Conservation (phyloP, 37 sponge, comb jelly and placozoan genomes). For the Halichondria panicea region DNA sequence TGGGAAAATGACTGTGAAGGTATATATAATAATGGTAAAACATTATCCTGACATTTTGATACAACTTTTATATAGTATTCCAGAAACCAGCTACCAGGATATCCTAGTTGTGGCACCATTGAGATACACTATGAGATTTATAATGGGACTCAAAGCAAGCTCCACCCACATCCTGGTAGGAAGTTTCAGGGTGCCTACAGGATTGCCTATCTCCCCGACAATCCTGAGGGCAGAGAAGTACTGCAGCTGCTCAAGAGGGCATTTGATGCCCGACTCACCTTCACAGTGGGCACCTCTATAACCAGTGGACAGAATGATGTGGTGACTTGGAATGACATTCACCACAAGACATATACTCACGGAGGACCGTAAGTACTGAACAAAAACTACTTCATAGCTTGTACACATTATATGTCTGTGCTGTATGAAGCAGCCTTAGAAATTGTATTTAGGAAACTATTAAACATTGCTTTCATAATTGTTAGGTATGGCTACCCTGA, state of each 20-base stretch:
- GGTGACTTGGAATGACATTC: conserved; percentile 80
- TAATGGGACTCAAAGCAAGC: conserved; percentile 46
- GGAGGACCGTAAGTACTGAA: conserved; percentile 57
- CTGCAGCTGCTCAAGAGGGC: conserved; percentile 58
- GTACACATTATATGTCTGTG: not conserved
- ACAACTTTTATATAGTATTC: not conserved
- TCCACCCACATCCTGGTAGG: conserved; percentile 77
- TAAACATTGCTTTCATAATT: not conserved
- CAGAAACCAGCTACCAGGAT: conserved; percentile 56
- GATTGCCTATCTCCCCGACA: conserved; percentile 73
- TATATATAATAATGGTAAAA: not conserved
- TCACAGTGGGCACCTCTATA: conserved; percentile 66
- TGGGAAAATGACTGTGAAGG: conserved; percentile 26
- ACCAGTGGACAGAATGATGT: conserved; percentile 49
- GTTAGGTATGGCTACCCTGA: conserved; percentile 83
- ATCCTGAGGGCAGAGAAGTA: conserved; percentile 62
- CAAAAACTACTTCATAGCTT: not conserved
- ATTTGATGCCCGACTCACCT: conserved; percentile 53
- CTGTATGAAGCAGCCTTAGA: not conserved
- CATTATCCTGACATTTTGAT: not conserved
- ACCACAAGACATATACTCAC: conserved; percentile 67
- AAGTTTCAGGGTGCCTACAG: conserved; percentile 45
- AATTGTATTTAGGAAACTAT: no score
- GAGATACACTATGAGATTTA: conserved; percentile 62
- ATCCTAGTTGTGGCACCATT: conserved; percentile 47